Percentiles rank a stretch among this genome's conserved stretches.
Evolutionary conservation across 2,797 vertebrate genomes (phyloP).

Genomic region (Ptychadena robeensis): DNA sequence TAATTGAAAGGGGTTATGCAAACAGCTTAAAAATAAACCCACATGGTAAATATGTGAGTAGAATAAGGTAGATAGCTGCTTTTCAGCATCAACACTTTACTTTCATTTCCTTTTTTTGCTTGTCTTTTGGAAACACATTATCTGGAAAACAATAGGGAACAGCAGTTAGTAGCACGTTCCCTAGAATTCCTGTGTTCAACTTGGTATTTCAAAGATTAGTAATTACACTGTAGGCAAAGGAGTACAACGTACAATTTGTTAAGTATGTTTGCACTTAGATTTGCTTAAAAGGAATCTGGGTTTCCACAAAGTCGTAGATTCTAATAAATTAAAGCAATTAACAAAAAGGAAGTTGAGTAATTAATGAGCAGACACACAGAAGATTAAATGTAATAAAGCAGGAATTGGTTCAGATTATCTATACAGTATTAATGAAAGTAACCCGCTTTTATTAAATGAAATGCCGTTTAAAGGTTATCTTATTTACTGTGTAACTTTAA

Average conservation of each 20-base stretch:
- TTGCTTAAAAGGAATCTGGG: conserved; percentile 48
- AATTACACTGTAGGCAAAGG: conserved; percentile 44
- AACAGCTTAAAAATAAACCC: too few species aligned
- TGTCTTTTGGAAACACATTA: conserved; percentile 22
- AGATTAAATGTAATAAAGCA: conserved; percentile 29
- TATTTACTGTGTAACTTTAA: not conserved
- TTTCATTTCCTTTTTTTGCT: conserved; percentile 11
- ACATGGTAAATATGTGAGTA: not conserved
- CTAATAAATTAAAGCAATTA: conserved; percentile 48
- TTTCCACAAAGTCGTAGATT: conserved; percentile 41
- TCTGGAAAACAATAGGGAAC: conserved; percentile 4
- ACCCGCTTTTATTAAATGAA: not conserved
- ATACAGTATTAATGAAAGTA: not conserved
- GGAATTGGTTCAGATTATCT: conserved; percentile 13
- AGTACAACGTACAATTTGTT: conserved; percentile 50
- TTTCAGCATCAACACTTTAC: conserved; percentile 10
- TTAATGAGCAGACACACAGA: conserved; percentile 39
- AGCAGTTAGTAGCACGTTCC: conserved; percentile 28
- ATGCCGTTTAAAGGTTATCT: not conserved
- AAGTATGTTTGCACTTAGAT: conserved; percentile 51
- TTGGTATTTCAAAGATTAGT: conserved; percentile 25
- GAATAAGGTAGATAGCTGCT: not conserved
- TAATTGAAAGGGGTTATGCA: not conserved
- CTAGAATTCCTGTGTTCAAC: conserved; percentile 29
- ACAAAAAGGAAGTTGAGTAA: conserved; percentile 5